Evolutionary conservation across 2,113 vertebrate genomes (phyloP).

Genomic region (Epinephelus cyanopodus): DNA sequence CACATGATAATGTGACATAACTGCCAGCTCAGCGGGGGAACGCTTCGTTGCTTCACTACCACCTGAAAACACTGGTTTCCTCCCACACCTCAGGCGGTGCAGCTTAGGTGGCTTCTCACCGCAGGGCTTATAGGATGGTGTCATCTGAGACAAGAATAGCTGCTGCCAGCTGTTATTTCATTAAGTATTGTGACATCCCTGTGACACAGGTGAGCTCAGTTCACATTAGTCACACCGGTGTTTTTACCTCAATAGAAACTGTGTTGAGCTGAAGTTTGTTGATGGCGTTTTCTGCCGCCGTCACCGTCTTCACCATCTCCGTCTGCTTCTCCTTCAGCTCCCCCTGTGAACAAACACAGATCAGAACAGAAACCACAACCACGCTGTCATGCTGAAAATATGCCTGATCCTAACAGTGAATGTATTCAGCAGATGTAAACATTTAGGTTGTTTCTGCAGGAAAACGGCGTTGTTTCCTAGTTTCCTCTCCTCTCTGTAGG

Average conservation of each 20-base stretch:
- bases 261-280: slow-evolving; percentile 87
- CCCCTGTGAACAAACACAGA: slow-evolving; percentile 70
- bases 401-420: neutral
- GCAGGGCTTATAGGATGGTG: neutral
- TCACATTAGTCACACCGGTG: neutral
- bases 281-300: slow-evolving; percentile 86
- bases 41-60: neutral
- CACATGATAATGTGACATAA: neutral
- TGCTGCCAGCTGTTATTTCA: rapidly evolving
- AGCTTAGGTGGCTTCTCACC: neutral
- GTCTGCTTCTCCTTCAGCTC: slow-evolving; percentile 82
- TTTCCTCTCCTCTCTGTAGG: neutral
- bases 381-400: neutral
- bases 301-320: slow-evolving; percentile 82
- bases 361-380: slow-evolving; percentile 14
- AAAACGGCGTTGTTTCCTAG: neutral
- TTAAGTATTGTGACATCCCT: neutral
- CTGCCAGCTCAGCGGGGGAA: neutral
- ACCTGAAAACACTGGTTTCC: neutral
- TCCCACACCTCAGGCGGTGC: slow-evolving; percentile 4
- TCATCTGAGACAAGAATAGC: slow-evolving; percentile 28
- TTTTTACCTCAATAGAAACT: slow-evolving; percentile 84
- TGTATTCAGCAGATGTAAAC: slow-evolving; percentile 8
- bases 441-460: neutral
- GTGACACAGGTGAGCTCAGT: neutral